Evolutionary conservation across 2,113 vertebrate species (phyloP).

Genomic region (Lonchura striata): DNA sequence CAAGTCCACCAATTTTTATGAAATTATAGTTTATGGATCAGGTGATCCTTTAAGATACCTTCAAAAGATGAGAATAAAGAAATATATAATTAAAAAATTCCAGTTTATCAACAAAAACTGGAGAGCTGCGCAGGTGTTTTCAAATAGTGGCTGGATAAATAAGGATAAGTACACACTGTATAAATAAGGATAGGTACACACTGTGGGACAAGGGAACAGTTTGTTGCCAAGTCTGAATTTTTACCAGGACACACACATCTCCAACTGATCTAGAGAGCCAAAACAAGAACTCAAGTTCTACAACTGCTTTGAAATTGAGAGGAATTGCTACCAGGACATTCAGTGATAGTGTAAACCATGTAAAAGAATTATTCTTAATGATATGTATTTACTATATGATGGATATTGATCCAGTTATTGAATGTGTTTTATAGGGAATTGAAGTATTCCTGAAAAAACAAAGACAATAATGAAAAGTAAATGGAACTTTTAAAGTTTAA

Average conservation of each 20-base stretch:
- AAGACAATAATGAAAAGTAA: not conserved
- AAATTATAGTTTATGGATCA: not conserved
- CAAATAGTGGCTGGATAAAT: not conserved
- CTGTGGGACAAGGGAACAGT: not conserved
- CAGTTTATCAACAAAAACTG: not conserved
- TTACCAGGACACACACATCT: not conserved
- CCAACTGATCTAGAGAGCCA: not conserved
- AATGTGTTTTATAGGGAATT: not conserved
- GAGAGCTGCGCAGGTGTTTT: not conserved
- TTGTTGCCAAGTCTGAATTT: not conserved
- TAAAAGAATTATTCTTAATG: not conserved
- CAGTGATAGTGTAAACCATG: not conserved
- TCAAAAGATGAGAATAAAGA: not conserved
- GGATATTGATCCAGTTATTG: not conserved
- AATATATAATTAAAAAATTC: not conserved
- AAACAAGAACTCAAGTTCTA: not conserved
- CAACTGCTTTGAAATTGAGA: not conserved
- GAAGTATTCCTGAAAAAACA: not conserved
- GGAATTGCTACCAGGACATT: not conserved
- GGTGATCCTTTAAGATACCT: not conserved
- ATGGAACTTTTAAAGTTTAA: not conserved
- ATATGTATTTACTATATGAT: not conserved
- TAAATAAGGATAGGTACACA: not conserved
- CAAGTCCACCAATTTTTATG: not conserved
- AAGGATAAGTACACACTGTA: not conserved